Evolutionary conservation across 2,113 vertebrate genomes (phyloP).

Genomic region (Pyxicephalus adspersus): DNA sequence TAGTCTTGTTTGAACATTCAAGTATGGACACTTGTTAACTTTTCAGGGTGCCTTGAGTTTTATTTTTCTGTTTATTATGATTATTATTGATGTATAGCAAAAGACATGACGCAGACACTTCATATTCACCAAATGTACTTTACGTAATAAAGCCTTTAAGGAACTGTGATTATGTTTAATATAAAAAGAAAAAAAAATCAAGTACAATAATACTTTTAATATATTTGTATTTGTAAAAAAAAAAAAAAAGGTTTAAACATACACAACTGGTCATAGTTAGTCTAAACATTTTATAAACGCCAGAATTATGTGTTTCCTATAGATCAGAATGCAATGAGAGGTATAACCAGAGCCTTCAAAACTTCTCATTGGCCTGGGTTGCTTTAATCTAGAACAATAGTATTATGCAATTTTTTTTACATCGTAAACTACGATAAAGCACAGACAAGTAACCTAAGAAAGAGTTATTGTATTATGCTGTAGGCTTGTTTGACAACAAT

Average conservation of each 20-base stretch:
- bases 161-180: slow-evolving; percentile 60
- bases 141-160: slow-evolving; percentile 68
- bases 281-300: slow-evolving; percentile 42
- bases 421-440: slow-evolving; percentile 52
- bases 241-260: slow-evolving; percentile 55
- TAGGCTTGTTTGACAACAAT: slow-evolving; percentile 20
- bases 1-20: slow-evolving; percentile 56
- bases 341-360: slow-evolving; percentile 37
- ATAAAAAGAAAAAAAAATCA: slow-evolving; percentile 57
- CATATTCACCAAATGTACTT: slow-evolving; percentile 41
- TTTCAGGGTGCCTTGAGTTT: slow-evolving; percentile 63
- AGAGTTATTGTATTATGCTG: slow-evolving; percentile 29
- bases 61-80: slow-evolving; percentile 57
- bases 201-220: slow-evolving; percentile 61
- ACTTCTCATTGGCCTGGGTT: slow-evolving; percentile 36
- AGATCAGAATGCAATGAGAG: slow-evolving; percentile 12
- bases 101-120: slow-evolving; percentile 57
- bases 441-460: slow-evolving; percentile 54
- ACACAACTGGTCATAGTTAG: slow-evolving; percentile 55
- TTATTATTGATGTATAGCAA: slow-evolving; percentile 53
- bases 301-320: slow-evolving; percentile 32
- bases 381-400: slow-evolving; percentile 50
- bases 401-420: slow-evolving; percentile 56
- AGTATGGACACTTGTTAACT: slow-evolving; percentile 62
- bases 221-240: slow-evolving; percentile 53